These are phyloP conservation scores for Laupala kohalensis DNA, from an alignment of 1,140 invertebrate species.

Conservation along the genomic window DNA sequence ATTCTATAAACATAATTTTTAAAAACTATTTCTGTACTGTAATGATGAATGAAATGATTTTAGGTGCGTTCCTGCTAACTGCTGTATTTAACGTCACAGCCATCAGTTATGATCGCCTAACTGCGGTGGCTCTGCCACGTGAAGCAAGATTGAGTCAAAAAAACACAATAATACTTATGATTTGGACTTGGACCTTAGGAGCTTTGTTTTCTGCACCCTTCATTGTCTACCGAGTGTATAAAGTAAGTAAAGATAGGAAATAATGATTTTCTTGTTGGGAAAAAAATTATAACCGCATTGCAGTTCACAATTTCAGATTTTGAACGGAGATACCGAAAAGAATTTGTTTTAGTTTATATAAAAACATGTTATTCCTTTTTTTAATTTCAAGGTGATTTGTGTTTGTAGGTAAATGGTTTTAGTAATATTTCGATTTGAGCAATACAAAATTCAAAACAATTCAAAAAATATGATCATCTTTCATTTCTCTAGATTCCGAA, in stretches of 20 bases:
- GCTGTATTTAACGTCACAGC: slow-evolving; percentile 63
- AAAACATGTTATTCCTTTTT: too few relatives aligned
- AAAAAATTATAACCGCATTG: too few relatives aligned
- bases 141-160: slow-evolving; percentile 46
- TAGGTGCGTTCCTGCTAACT: slow-evolving; percentile 48
- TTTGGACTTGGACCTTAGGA: slow-evolving; percentile 51
- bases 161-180: slow-evolving; percentile 43
- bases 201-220: slow-evolving; percentile 45
- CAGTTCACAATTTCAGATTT: too few relatives aligned
- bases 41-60: slow-evolving; percentile 18
- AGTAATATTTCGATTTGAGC: too few relatives aligned
- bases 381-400: too few relatives aligned
- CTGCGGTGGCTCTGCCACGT: slow-evolving; percentile 59
- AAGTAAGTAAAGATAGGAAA: slow-evolving; percentile 34
- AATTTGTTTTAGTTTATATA: too few relatives aligned
- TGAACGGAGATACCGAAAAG: too few relatives aligned
- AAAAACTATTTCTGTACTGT: background rate
- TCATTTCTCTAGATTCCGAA: too few relatives aligned
- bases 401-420: too few relatives aligned
- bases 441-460: too few relatives aligned
- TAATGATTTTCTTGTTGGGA: too few relatives aligned
- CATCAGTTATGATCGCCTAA: slow-evolving; percentile 69
- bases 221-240: slow-evolving; percentile 46
- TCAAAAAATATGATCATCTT: too few relatives aligned
- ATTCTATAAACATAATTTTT: background rate